Conservation (phyloP, 2,888 invertebrate genomes). For the Dendrolimus pini region DNA sequence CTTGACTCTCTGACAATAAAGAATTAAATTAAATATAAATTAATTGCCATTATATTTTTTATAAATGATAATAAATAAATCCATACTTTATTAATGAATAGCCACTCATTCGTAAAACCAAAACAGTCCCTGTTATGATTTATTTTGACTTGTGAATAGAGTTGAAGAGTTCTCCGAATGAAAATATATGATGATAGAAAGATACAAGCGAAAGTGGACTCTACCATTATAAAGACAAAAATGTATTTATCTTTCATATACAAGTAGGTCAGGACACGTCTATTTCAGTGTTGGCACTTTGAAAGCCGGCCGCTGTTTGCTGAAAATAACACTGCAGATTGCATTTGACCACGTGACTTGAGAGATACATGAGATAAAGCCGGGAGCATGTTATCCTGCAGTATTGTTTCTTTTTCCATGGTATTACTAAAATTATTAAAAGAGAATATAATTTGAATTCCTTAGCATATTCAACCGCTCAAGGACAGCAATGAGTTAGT, state of each 20-base stretch:
- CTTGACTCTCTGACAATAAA: too few relatives aligned
- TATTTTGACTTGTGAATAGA: not conserved
- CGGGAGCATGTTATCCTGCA: too few relatives aligned
- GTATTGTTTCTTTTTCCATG: too few relatives aligned
- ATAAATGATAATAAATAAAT: too few relatives aligned
- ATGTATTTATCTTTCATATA: conserved; percentile 25
- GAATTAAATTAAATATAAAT: too few relatives aligned
- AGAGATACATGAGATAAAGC: conserved; percentile 27
- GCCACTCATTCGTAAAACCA: too few relatives aligned
- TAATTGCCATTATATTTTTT: too few relatives aligned
- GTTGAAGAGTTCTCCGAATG: not conserved
- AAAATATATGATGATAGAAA: not conserved
- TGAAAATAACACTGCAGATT: conserved; percentile 65
- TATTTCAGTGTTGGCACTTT: conserved; percentile 57
- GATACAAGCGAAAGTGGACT: conserved; percentile 18
- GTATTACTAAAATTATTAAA: too few relatives aligned
- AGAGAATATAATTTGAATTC: too few relatives aligned
- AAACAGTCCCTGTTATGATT: not conserved
- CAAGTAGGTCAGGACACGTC: conserved; percentile 61
- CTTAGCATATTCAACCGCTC: too few relatives aligned
- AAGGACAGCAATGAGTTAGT: too few relatives aligned
- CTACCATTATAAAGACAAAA: conserved; percentile 17
- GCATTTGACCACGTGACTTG: conserved; percentile 32
- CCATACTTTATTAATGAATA: too few relatives aligned
- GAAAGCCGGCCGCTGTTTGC: conserved; percentile 51